These are phyloP conservation scores for Cosmia trapezina DNA, from an alignment of 2,888 invertebrate genomes.

Conservation along the genomic window DNA sequence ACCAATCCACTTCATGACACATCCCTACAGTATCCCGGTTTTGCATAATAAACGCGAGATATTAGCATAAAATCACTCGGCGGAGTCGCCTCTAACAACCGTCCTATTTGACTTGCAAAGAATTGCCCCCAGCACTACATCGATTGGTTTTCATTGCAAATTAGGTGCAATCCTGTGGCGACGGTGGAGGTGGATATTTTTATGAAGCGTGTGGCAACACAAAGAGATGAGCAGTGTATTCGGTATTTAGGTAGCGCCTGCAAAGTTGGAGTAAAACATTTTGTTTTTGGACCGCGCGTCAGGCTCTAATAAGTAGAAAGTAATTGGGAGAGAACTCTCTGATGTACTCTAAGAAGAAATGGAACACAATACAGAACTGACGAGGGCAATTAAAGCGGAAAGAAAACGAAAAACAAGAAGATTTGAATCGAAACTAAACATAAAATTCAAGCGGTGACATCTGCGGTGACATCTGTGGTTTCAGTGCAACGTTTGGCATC, in stretches of 20 bases:
- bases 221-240: neutral
- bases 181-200: slow-evolving; percentile 3
- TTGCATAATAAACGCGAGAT: slow-evolving; percentile 85
- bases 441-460: neutral
- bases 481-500: neutral
- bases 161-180: slow-evolving; percentile 57
- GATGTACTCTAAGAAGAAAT: too few species aligned
- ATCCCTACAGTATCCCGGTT: slow-evolving; percentile 72
- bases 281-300: neutral
- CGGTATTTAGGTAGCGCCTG: too few species aligned
- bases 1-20: slow-evolving; percentile 25
- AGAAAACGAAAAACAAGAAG: neutral
- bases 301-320: too few species aligned
- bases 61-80: slow-evolving; percentile 87
- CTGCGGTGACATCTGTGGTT: neutral
- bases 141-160: slow-evolving; percentile 76
- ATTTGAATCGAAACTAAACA: neutral
- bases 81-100: slow-evolving; percentile 75
- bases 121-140: slow-evolving; percentile 70
- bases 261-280: neutral
- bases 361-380: neutral
- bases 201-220: neutral
- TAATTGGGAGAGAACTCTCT: too few species aligned
- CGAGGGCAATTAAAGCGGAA: neutral
- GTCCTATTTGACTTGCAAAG: slow-evolving; percentile 89